Conservation (phyloP, 2,797 vertebrate genomes). For the Ceryle rudis region DNA sequence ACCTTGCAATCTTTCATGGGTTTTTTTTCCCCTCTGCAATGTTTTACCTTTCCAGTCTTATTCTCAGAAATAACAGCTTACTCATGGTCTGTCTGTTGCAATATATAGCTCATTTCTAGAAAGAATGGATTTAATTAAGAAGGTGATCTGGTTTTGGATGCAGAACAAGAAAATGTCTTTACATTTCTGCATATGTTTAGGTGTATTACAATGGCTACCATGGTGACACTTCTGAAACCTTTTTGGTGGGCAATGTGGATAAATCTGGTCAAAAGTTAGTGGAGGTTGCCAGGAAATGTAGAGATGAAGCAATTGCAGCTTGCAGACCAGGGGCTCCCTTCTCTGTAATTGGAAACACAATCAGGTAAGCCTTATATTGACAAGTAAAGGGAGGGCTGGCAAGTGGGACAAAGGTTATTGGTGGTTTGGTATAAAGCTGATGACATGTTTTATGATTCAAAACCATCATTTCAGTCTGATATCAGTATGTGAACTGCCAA, state of each 20-base stretch:
- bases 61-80: background rate
- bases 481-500: constrained; percentile 89
- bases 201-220: constrained; percentile 97
- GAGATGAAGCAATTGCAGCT: constrained; percentile 92
- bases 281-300: constrained; percentile 89
- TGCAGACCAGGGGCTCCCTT: constrained; percentile 91
- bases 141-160: background rate
- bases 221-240: constrained; percentile 97
- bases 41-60: background rate
- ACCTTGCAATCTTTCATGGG: background rate
- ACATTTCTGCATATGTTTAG: constrained; percentile 80
- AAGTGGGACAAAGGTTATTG: constrained; percentile 89
- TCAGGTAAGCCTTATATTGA: constrained; percentile 89
- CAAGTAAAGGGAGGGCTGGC: constrained; percentile 84
- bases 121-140: constrained; percentile 26
- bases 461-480: constrained; percentile 91
- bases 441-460: constrained; percentile 92
- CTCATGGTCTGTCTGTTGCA: background rate
- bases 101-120: background rate
- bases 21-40: background rate
- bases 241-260: constrained; percentile 93
- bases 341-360: constrained; percentile 97
- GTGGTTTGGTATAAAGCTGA: constrained; percentile 87
- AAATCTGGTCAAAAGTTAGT: constrained; percentile 90
- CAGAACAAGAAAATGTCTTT: constrained; percentile 56